These are phyloP conservation scores for Hydractinia echinata DNA, from an alignment of 30 jellyfish, hydroid and myxozoan species.

Conservation along the genomic window DNA sequence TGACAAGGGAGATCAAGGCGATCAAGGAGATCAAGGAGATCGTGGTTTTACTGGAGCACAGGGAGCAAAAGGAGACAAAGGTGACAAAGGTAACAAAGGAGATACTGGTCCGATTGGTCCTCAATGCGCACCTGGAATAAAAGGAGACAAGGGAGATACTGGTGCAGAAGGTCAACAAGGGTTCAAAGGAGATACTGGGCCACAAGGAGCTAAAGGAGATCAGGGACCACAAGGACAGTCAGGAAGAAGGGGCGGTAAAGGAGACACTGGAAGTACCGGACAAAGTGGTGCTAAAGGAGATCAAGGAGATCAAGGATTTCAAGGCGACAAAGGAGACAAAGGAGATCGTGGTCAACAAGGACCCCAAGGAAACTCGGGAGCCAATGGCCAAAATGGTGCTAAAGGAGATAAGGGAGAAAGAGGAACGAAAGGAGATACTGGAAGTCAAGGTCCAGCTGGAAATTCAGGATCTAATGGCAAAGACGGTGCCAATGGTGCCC, in stretches of 20 bases:
- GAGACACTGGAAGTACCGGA: constrained; percentile 8
- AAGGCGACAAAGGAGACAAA: constrained; percentile 4
- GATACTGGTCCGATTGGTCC: constrained; percentile 1
- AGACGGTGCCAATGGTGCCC: neutral
- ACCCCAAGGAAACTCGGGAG: neutral
- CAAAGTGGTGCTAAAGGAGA: neutral
- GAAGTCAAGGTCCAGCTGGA: too few species aligned
- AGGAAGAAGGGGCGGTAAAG: constrained; percentile 12
- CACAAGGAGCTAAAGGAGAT: constrained; percentile 19
- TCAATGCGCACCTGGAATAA: neutral
- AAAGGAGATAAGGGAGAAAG: neutral
- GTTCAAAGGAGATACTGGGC: neutral
- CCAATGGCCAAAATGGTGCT: neutral
- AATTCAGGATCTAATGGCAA: too few species aligned
- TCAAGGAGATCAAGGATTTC: neutral
- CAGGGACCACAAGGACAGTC: neutral
- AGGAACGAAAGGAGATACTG: too few species aligned
- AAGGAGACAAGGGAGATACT: constrained; percentile 4
- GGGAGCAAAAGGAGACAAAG: constrained; percentile 7
- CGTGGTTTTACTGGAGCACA: neutral
- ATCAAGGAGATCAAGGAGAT: neutral
- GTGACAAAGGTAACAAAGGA: constrained; percentile 5
- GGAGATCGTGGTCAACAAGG: constrained; percentile 6
- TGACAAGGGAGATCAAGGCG: neutral
- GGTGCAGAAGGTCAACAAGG: neutral